Base-by-base conservation (phyloP, 1,140 invertebrate genomes). In the Pogonus chalceus region DNA sequence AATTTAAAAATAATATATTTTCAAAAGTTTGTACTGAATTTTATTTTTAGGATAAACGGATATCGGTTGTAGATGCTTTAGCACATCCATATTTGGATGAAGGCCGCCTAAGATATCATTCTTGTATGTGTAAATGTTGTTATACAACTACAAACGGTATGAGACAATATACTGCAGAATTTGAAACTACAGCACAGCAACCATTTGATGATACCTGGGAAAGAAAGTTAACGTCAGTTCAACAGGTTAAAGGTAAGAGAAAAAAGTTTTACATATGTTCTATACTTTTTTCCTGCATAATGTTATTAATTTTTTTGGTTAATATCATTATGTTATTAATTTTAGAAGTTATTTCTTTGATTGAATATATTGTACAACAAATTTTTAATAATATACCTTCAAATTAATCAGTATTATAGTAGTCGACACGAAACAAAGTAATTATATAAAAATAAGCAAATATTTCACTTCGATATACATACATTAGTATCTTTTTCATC, bases 61-160 rank as follows among this genome's bases (percentile, higher is more conserved):
- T 98, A 67, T 88, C 85, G 4, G 92, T 97, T 46, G 84, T 89
- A 31, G 90, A 97, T 69, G 96, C 96, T 3, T 76, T 99, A 58
- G 86, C 88, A 54, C 95, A 98, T 78, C 92, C 93, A 12, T 99
- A 98, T 74, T 78, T 99, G 53, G 94, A 98, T 66, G 96, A 99
- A 72, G 96, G 96, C 48, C 80, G 96, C 60, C 79, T 99, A 58
- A 82, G 96, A 62, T 99, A 98, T 75, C 96, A 99, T 75, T 98
- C 96, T 37, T 99, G 96, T 72, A 99, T 99, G 96, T 99, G 96
- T 77, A 89, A 88, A 65, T 99, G 96, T 72, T 99, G 96, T 75
- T 90, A 86, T 68, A 87, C 82, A 61, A 83, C 80, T 53, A 80
- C 80, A 26, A 79, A 78, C 56, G 82, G 82, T 16, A 74, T 84